phyloP scores from a whole-genome alignment of 2,888 invertebrate species.

The Agrypnus murinus region DNA sequence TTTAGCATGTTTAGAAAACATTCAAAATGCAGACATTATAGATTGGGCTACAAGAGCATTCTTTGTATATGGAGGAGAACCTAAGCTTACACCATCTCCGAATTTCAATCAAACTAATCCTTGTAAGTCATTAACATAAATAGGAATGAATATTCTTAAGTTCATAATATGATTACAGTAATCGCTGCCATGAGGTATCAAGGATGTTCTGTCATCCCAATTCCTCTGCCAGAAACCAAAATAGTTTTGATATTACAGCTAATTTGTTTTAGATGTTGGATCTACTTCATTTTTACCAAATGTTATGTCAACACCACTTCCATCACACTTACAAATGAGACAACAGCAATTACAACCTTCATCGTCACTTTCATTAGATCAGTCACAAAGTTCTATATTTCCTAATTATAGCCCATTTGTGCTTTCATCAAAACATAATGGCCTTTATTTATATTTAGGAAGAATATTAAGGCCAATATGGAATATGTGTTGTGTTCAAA shows the following conservation, averaged over 20 bases:
- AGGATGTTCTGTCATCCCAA: too few species aligned
- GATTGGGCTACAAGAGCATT: slow-evolving; percentile 95
- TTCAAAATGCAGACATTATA: slow-evolving; percentile 80
- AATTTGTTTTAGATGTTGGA: slow-evolving; percentile 45
- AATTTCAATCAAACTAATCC: slow-evolving; percentile 56
- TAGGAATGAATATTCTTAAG: too few species aligned
- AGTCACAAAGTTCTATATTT: slow-evolving; percentile 22
- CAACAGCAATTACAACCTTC: slow-evolving; percentile 50
- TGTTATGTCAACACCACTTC: slow-evolving; percentile 68
- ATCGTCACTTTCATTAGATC: slow-evolving; percentile 5
- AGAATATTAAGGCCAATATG: slow-evolving; percentile 93
- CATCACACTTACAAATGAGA: slow-evolving; percentile 56
- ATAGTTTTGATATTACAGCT: too few species aligned
- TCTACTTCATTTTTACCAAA: slow-evolving; percentile 65
- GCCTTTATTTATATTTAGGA: slow-evolving; percentile 92
- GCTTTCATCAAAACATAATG: slow-evolving; percentile 92
- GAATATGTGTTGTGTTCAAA: slow-evolving; percentile 85
- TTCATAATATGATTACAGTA: too few species aligned
- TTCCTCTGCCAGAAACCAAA: too few species aligned
- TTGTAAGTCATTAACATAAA: slow-evolving; percentile 53
- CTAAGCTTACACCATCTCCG: slow-evolving; percentile 62
- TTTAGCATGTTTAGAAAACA: slow-evolving; percentile 83
- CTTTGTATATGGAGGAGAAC: slow-evolving; percentile 92
- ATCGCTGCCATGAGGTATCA: too few species aligned
- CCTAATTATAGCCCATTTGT: slow-evolving; percentile 58